phyloP scores from a whole-genome alignment of 2,797 vertebrate species.

The Labroides dimidiatus region DNA sequence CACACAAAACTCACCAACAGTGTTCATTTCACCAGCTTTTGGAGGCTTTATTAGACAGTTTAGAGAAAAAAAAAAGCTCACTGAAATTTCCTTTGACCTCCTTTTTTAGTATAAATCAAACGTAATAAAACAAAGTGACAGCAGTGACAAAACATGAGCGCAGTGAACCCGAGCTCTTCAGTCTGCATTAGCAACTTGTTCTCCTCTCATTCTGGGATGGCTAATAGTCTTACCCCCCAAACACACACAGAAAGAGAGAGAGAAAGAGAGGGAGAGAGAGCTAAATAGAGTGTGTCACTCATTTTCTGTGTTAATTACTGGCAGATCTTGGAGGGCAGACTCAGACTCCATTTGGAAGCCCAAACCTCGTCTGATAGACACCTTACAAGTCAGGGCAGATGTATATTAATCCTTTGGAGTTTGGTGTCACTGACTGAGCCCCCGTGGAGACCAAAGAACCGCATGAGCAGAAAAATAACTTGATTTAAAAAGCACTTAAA shows the following conservation, averaged over 20 bases:
- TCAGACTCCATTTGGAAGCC: constrained; percentile 19
- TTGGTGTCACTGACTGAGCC: constrained; percentile 32
- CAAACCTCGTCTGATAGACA: constrained; percentile 30
- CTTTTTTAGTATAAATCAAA: neutral
- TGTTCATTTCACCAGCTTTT: neutral
- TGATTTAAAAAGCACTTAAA: constrained; percentile 48
- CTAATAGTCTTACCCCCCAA: constrained; percentile 22
- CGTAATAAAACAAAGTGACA: constrained; percentile 7
- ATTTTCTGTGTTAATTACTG: constrained; percentile 52
- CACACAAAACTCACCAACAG: neutral
- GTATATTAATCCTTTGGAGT: constrained; percentile 36
- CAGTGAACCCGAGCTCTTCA: neutral
- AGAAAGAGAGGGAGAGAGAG: too few relatives aligned
- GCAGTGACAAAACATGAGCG: constrained; percentile 25
- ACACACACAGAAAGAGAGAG: too few relatives aligned
- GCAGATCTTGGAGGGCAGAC: constrained; percentile 37
- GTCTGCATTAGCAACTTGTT: constrained; percentile 17
- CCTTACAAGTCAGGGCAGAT: constrained; percentile 31
- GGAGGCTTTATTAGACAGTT: neutral
- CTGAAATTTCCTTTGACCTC: neutral
- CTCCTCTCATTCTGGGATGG: constrained; percentile 32
- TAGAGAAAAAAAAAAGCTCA: neutral
- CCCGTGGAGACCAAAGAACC: constrained; percentile 42
- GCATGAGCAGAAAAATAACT: constrained; percentile 37
- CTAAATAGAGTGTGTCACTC: constrained; percentile 20